Percentiles rank a stretch among this genome's conserved stretches.
Evolutionary conservation across 2,797 vertebrate genomes (phyloP).

Genomic region (Lepidocolaptes lacrymiger): DNA sequence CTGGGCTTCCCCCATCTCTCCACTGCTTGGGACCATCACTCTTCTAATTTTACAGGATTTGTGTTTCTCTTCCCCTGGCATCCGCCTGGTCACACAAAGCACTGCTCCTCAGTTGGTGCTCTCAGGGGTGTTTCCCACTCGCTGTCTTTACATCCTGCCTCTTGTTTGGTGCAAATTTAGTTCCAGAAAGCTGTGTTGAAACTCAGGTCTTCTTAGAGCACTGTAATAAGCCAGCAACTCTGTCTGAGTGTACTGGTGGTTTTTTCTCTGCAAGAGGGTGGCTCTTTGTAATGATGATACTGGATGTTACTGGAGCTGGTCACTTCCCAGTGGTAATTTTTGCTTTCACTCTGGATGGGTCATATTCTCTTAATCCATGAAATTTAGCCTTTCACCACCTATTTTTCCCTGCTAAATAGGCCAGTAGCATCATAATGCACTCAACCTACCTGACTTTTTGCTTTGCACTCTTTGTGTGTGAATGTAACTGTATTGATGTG

Average conservation of each 20-base stretch:
- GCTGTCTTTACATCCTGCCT: neutral
- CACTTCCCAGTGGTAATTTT: neutral
- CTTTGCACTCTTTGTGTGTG: neutral
- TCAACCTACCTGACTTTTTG: neutral
- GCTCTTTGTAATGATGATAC: neutral
- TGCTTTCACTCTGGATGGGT: neutral
- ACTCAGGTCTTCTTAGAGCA: neutral
- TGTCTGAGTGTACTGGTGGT: neutral
- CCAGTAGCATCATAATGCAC: neutral
- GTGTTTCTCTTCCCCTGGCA: neutral
- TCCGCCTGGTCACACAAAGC: neutral
- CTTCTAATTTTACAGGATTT: neutral
- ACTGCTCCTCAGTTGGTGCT: fast-evolving
- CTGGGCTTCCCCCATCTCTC: neutral
- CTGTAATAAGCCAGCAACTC: neutral
- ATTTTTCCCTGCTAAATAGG: neutral
- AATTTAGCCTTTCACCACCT: neutral
- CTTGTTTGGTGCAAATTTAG: neutral
- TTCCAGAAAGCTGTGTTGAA: neutral
- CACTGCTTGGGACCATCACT: neutral
- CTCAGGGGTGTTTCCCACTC: neutral
- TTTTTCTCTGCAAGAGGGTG: neutral
- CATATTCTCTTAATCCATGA: fast-evolving
- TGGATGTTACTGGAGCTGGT: neutral
- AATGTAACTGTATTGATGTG: neutral